Base-by-base conservation (phyloP, 2,113 vertebrate genomes). In the Bostrychus sinensis region DNA sequence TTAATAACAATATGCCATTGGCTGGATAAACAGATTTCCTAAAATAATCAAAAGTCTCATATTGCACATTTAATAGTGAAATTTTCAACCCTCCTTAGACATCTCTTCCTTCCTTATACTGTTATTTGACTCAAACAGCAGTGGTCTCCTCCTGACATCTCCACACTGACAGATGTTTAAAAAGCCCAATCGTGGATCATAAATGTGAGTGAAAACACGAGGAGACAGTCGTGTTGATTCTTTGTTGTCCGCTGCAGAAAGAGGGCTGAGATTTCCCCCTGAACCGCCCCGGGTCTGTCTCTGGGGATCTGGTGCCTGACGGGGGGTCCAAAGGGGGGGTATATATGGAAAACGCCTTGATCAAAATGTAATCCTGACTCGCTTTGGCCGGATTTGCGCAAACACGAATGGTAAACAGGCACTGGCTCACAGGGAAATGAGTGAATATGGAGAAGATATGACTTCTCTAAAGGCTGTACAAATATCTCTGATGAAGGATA, bases 371-470 rank as follows among this genome's bases (percentile, higher is more conserved):
- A 51, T 30, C 48, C 48, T 2, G 14, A 17, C 25, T 28, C 14
- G 23, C 48, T 28, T 30, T 28, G 25, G 25, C 14, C 7, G 14
- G 25, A 51, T 51, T 25, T 28, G 48, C n/a, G 48, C 48, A 51
- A 51, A 51, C 48, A 51, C 25, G 48, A 2, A 51, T 16, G 14
- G 48, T 51, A 51, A 51, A 51, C 48, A 51, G 48, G 30, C 30
- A 7, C 30, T 5, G 30, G 5, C 5, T 8, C 5, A 32, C 30
- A 2, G n/a, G n/a, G n/a, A 13, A 3, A 25, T 20, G 45, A 1
- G 11, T 2, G 13, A 16, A 8, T 50, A 8, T n/a, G 10, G 6
- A 51, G 14, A 13, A 4, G 25, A 28, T 16, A 23, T 51, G 12
- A 51, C 26, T n/a, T 2, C 5, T 51, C 1, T 9, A 28, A 51